A percentile compares a stretch with the other conserved stretches of the same genome.
Evolutionary conservation across 2,113 vertebrate species (phyloP).

Genomic region (Psophia crepitans): DNA sequence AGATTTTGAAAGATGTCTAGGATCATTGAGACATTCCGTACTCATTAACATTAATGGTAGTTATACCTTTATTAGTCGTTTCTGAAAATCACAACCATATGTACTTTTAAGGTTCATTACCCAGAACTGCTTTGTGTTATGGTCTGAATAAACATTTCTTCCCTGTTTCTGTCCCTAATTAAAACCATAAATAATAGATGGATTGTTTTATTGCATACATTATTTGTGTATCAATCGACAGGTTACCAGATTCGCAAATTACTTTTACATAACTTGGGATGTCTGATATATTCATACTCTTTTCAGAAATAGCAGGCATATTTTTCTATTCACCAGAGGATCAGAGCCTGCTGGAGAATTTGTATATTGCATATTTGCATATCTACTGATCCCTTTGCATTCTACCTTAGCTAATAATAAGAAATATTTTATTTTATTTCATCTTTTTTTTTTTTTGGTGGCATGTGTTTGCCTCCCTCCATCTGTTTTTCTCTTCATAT

Average conservation of each 20-base stretch:
- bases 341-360: not conserved
- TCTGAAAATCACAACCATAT: not conserved
- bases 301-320: not conserved
- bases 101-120: not conserved
- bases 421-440: not conserved
- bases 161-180: not conserved
- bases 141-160: not conserved
- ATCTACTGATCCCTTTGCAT: not conserved
- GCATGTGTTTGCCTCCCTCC: not conserved
- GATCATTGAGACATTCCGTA: not conserved
- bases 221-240: not conserved
- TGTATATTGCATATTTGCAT: not conserved
- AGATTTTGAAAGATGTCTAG: not conserved
- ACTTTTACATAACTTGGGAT: not conserved
- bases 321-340: slow-evolving; percentile 3
- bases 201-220: not conserved
- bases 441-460: not conserved
- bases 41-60: not conserved
- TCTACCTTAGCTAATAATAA: not conserved
- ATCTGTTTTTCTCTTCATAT: not conserved
- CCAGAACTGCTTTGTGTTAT: not conserved
- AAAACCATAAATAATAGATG: not conserved
- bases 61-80: not conserved
- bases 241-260: slow-evolving; percentile 1
- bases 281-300: slow-evolving; percentile 26